A percentile compares a stretch with the other conserved stretches of the same genome.
These are phyloP conservation scores for Drosophila tropicalis DNA, from an alignment of 1,140 invertebrate species.

Conservation along the genomic window DNA sequence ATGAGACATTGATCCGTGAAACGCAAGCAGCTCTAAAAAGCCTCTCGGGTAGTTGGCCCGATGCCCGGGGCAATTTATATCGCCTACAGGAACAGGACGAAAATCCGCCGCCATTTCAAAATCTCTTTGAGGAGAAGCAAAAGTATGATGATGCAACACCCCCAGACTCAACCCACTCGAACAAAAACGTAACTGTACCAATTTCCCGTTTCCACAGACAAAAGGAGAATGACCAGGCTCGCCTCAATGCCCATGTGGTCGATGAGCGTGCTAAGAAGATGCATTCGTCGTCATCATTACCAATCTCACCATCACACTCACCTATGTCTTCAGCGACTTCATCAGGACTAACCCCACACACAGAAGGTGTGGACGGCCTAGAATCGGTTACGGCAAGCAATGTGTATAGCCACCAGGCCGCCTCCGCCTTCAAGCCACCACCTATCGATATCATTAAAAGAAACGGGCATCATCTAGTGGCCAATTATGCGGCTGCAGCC, in stretches of 20 bases:
- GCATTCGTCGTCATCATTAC: neutral
- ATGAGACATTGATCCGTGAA: conserved; percentile 92
- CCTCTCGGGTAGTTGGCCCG: conserved; percentile 91
- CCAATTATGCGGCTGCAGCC: conserved; percentile 54
- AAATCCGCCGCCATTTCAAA: conserved; percentile 92
- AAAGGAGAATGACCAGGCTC: conserved; percentile 82
- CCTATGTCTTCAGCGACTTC: neutral
- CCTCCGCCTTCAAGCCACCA: conserved; percentile 56
- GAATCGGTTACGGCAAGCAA: conserved; percentile 19
- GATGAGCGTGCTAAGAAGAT: conserved; percentile 31
- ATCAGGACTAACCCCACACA: neutral
- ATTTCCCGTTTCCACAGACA: conserved; percentile 79
- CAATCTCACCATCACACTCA: neutral
- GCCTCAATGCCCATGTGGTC: conserved; percentile 56
- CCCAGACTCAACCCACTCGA: conserved; percentile 22
- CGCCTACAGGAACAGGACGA: conserved; percentile 87
- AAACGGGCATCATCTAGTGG: conserved; percentile 78
- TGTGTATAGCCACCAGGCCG: conserved; percentile 89
- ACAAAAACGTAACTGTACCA: conserved; percentile 8
- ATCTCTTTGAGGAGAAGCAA: conserved; percentile 93
- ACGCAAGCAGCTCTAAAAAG: conserved; percentile 93
- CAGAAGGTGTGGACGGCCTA: neutral
- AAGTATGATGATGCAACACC: conserved; percentile 64
- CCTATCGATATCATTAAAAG: conserved; percentile 84
- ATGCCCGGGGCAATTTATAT: conserved; percentile 86